A percentile compares a stretch with the other conserved stretches of the same genome.
These are phyloP conservation scores for Crematogaster levior DNA, from an alignment of 2,888 invertebrate genomes.

Conservation along the genomic window DNA sequence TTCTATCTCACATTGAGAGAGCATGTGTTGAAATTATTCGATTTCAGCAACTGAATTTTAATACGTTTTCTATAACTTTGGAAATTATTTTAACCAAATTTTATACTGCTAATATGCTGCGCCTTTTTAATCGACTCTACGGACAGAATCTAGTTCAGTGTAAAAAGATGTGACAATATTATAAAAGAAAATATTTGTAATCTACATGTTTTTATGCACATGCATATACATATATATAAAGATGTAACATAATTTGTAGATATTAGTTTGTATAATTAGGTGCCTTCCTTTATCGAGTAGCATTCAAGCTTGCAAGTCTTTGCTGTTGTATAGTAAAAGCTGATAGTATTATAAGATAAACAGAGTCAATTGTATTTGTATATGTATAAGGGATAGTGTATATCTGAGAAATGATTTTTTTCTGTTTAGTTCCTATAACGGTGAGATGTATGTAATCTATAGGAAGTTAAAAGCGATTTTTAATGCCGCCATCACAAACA, in stretches of 20 bases:
- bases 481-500: conserved; percentile 14
- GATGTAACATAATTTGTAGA: conserved; percentile 72
- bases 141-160: conserved; percentile 57
- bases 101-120: conserved; percentile 62
- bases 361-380: conserved; percentile 67
- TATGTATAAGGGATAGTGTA: conserved; percentile 45
- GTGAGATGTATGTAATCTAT: conserved; percentile 27
- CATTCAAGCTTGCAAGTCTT: conserved; percentile 71
- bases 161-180: conserved; percentile 79
- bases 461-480: conserved; percentile 14
- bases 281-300: conserved; percentile 81
- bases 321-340: conserved; percentile 63
- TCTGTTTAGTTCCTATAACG: conserved; percentile 67
- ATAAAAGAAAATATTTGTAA: conserved; percentile 68
- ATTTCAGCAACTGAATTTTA: background rate
- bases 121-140: conserved; percentile 67
- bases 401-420: conserved; percentile 58
- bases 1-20: conserved; percentile 13
- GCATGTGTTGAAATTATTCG: conserved; percentile 20
- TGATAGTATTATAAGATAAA: conserved; percentile 58
- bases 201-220: conserved; percentile 58
- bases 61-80: conserved; percentile 26
- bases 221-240: conserved; percentile 47
- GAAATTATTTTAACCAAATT: conserved; percentile 20
- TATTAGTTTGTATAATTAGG: conserved; percentile 80